Conservation (phyloP, 92 coral and sea anemone species). For the Siderastrea radians region DNA sequence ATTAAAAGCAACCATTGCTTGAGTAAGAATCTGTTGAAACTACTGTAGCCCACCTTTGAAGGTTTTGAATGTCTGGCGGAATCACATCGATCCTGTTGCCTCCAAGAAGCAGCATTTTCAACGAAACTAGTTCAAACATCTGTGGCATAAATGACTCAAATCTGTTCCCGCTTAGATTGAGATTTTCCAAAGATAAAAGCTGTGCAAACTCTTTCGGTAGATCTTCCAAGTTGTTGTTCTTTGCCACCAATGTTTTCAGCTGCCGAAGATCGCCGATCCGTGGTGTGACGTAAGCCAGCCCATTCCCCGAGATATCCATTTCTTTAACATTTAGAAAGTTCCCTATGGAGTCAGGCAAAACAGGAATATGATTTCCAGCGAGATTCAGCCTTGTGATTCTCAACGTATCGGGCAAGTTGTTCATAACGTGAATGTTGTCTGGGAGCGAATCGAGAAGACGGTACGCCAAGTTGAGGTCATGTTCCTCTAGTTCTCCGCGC, state of each 20-base stretch:
- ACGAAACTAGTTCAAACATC: slow-evolving; percentile 71
- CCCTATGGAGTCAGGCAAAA: slow-evolving; percentile 86
- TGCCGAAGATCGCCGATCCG: slow-evolving; percentile 80
- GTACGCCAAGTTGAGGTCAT: slow-evolving; percentile 77
- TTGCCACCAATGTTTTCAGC: slow-evolving; percentile 75
- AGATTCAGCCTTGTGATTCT: slow-evolving; percentile 76
- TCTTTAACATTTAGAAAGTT: slow-evolving; percentile 79
- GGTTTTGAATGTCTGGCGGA: slow-evolving; percentile 86
- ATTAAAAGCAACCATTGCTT: background rate
- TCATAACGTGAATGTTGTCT: slow-evolving; percentile 72
- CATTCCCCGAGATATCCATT: slow-evolving; percentile 91
- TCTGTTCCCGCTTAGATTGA: slow-evolving; percentile 92
- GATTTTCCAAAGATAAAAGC: slow-evolving; percentile 72
- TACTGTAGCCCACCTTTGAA: slow-evolving; percentile 69
- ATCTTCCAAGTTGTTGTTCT: slow-evolving; percentile 87
- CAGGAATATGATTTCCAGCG: slow-evolving; percentile 86
- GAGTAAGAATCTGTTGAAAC: background rate
- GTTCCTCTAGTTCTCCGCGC: background rate
- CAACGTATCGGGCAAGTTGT: slow-evolving; percentile 69
- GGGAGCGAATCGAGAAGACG: slow-evolving; percentile 84
- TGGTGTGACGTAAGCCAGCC: slow-evolving; percentile 77
- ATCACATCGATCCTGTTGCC: slow-evolving; percentile 86
- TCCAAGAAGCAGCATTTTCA: slow-evolving; percentile 80
- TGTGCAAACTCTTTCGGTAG: slow-evolving; percentile 85
- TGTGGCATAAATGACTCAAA: slow-evolving; percentile 80